Base-by-base conservation (phyloP, 2,113 vertebrate species). In the Hassar affinis region DNA sequence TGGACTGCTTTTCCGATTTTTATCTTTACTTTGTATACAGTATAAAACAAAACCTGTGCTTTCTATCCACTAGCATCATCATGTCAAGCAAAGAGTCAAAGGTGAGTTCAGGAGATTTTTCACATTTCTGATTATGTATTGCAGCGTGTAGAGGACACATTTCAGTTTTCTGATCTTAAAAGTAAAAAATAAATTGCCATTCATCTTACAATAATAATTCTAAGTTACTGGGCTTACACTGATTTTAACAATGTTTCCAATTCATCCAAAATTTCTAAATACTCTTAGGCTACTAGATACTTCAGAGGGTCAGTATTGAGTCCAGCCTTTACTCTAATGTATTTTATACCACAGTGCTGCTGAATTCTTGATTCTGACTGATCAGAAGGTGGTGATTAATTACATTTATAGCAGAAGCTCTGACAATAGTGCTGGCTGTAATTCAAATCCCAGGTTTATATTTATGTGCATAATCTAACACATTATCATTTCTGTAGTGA, bases 31-130 rank as follows among this genome's bases (percentile, higher is more conserved):
- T 81, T 33, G 45, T 56, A 15, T 42, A 30, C 14, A 54, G 4
- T 35, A 14, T 56, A 64, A 47, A n/a, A 35, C n/a, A 38, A 27
- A 71, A 33, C 1, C 3, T 57, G 1, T 30, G 25, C 30, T 64
- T 54, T n/a, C 52, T 57, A 66, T 11, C 20, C 51, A 54, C 42
- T 11, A 52, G 62, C 68, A n/a, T 15, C 56, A 33, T 14, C 45
- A 85, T 85, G 86, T 54, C 66, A 87, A 56, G 35, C 14, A 42
- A 11, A 42, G 71, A 84, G 80, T 27, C 75, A 83, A 83, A 54
- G 77, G 76, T 80, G 3, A 61, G 38, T 90, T 30, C 85, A 71
- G 7, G 30, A 17, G 57, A 42, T 51, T 20, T 82, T 74, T 42
- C 20, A 25, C 18, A 71, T 45, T 25, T 14, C 12, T 72, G 27